Conservation (phyloP, 2,888 invertebrate genomes). For the Eilema sororculum region DNA sequence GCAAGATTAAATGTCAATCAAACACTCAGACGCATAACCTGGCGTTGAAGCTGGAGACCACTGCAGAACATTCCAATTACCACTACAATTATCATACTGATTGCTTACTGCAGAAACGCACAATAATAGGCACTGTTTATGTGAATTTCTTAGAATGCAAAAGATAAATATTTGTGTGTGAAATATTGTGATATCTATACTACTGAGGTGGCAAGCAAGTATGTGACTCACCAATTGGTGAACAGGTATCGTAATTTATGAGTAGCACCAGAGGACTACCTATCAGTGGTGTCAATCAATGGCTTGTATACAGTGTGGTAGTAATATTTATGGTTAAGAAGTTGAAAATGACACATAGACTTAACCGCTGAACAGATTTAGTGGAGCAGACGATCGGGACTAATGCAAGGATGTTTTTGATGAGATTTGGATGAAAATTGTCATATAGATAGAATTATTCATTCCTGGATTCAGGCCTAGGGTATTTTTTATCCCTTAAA, state of each 20-base stretch:
- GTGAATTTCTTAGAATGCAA: not conserved
- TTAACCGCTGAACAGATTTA: too few relatives aligned
- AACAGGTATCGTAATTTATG: not conserved
- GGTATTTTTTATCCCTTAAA: not conserved
- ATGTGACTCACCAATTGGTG: not conserved
- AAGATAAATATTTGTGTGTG: not conserved
- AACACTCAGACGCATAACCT: not conserved
- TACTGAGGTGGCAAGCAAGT: not conserved
- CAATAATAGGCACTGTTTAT: not conserved
- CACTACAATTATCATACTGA: not conserved
- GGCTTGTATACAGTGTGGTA: too few relatives aligned
- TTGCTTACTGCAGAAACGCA: not conserved
- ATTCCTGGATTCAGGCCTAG: not conserved
- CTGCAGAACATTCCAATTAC: not conserved
- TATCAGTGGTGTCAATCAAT: too few relatives aligned
- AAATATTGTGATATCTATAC: not conserved
- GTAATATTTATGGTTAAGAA: too few relatives aligned
- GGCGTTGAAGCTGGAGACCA: not conserved
- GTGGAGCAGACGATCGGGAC: too few relatives aligned
- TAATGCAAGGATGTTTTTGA: too few relatives aligned
- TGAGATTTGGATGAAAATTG: too few relatives aligned
- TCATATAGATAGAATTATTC: too few relatives aligned
- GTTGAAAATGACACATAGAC: too few relatives aligned
- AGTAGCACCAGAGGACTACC: not conserved
- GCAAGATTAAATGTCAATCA: constrained; percentile 3